A percentile compares a stretch with the other conserved stretches of the same genome.
Evolutionary conservation across 2,888 invertebrate genomes (phyloP).

Genomic region (Oegoconia quadripuncta): DNA sequence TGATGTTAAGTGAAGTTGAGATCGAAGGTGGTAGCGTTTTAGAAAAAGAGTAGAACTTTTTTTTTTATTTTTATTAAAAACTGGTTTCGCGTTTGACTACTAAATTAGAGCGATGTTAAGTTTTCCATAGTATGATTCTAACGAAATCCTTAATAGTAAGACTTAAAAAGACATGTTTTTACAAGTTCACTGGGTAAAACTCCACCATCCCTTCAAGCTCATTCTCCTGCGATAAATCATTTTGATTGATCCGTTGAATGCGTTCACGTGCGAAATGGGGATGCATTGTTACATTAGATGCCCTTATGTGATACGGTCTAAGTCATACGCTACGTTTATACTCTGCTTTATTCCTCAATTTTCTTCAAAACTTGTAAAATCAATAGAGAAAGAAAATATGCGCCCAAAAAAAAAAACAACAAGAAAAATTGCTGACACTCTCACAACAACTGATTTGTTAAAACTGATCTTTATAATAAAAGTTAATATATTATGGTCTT

Average conservation of each 20-base stretch:
- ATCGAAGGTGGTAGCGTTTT: too few species aligned
- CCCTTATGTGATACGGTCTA: constrained; percentile 31
- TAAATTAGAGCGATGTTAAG: too few species aligned
- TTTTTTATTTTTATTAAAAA: too few species aligned
- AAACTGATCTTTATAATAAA: background rate
- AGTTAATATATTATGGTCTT: background rate
- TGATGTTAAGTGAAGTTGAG: too few species aligned
- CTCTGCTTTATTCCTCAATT: background rate
- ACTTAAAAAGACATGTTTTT: too few species aligned
- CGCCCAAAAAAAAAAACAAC: too few species aligned
- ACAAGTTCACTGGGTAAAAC: too few species aligned
- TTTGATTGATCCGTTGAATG: constrained; percentile 55
- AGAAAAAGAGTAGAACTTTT: too few species aligned
- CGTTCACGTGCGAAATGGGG: constrained; percentile 55
- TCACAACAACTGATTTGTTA: background rate
- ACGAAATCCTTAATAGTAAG: too few species aligned
- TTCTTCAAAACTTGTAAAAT: background rate
- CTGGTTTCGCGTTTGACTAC: too few species aligned
- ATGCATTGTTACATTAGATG: constrained; percentile 57
- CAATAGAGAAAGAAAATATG: too few species aligned
- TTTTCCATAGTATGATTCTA: too few species aligned
- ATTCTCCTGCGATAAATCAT: constrained; percentile 53
- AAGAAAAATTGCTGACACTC: background rate
- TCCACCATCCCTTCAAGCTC: constrained; percentile 27
- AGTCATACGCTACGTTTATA: constrained; percentile 22